These are phyloP conservation scores for Cisticola juncidis DNA, from an alignment of 2,113 vertebrate species.

Conservation along the genomic window DNA sequence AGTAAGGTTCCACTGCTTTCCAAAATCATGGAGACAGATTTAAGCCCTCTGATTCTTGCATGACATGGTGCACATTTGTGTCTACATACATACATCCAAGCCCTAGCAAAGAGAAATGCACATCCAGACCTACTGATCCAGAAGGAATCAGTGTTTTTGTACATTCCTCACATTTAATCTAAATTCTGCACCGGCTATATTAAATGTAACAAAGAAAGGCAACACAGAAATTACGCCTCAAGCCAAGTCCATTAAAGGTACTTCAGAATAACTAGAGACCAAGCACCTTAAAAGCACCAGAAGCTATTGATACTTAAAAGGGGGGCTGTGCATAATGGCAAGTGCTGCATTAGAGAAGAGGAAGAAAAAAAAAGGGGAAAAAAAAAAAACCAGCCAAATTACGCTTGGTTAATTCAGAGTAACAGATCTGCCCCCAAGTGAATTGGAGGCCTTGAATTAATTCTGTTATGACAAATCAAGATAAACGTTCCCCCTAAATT, in stretches of 20 bases:
- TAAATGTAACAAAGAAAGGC: constrained; percentile 80
- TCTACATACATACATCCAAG: constrained; percentile 28
- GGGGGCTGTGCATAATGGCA: constrained; percentile 92
- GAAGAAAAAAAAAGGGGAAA: not conserved
- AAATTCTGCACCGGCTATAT: constrained; percentile 74
- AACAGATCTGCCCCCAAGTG: constrained; percentile 99
- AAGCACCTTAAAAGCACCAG: constrained; percentile 97
- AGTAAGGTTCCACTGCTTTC: constrained; percentile 30
- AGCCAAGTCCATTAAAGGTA: constrained; percentile 95
- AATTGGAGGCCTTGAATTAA: constrained; percentile 99
- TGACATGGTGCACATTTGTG: not conserved
- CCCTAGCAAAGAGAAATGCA: constrained; percentile 58
- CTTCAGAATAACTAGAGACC: constrained; percentile 91
- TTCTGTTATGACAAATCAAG: constrained; percentile 99
- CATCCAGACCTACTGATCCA: constrained; percentile 71
- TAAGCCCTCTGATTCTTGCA: not conserved
- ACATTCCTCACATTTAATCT: constrained; percentile 69
- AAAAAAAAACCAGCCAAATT: constrained; percentile 89
- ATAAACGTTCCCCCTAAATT: constrained; percentile 99
- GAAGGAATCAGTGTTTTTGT: constrained; percentile 67
- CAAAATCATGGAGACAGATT: constrained; percentile 14
- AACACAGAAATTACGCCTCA: constrained; percentile 81
- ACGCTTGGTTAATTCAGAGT: constrained; percentile 99
- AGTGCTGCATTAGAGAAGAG: constrained; percentile 87
- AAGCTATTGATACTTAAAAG: constrained; percentile 95